Percentiles rank a stretch among this genome's conserved stretches.
Evolutionary conservation across 2,888 invertebrate species (phyloP).

Genomic region (Mimas tiliae): DNA sequence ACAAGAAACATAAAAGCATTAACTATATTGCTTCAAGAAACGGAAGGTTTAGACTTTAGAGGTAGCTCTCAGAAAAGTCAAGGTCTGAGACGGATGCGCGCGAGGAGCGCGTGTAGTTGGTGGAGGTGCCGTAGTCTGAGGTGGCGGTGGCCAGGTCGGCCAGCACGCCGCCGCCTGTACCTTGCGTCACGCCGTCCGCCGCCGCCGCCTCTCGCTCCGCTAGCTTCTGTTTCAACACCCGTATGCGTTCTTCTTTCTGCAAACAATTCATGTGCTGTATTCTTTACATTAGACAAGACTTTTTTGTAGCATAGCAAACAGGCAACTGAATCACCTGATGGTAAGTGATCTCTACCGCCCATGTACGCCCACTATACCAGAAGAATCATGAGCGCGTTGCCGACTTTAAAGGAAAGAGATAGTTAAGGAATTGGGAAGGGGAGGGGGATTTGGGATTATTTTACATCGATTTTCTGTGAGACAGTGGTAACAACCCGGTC

Average conservation of each 20-base stretch:
- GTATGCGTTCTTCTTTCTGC: slow-evolving; percentile 96
- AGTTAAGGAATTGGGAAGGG: too few relatives aligned
- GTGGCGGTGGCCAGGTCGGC: slow-evolving; percentile 92
- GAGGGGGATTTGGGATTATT: too few relatives aligned
- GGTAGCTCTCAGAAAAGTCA: slow-evolving; percentile 95
- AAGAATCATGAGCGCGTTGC: too few relatives aligned
- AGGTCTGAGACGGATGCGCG: slow-evolving; percentile 94
- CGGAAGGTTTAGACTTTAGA: slow-evolving; percentile 72
- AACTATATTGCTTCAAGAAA: slow-evolving; percentile 3
- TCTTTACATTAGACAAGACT: neutral
- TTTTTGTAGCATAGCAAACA: neutral
- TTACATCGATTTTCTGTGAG: too few relatives aligned
- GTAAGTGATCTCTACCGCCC: too few relatives aligned
- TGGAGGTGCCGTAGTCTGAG: slow-evolving; percentile 91
- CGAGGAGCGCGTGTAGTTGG: slow-evolving; percentile 91
- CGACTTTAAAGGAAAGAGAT: too few relatives aligned
- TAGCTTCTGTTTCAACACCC: slow-evolving; percentile 91
- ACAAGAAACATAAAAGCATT: neutral
- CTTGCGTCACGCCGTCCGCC: slow-evolving; percentile 86
- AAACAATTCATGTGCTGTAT: slow-evolving; percentile 41
- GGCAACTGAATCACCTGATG: too few relatives aligned
- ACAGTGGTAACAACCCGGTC: too few relatives aligned
- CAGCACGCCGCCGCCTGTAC: slow-evolving; percentile 89
- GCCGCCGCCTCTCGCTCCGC: slow-evolving; percentile 90
- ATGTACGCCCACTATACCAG: too few relatives aligned